phyloP scores from a whole-genome alignment of 1,140 invertebrate genomes.

The Cheumatopsyche charites region DNA sequence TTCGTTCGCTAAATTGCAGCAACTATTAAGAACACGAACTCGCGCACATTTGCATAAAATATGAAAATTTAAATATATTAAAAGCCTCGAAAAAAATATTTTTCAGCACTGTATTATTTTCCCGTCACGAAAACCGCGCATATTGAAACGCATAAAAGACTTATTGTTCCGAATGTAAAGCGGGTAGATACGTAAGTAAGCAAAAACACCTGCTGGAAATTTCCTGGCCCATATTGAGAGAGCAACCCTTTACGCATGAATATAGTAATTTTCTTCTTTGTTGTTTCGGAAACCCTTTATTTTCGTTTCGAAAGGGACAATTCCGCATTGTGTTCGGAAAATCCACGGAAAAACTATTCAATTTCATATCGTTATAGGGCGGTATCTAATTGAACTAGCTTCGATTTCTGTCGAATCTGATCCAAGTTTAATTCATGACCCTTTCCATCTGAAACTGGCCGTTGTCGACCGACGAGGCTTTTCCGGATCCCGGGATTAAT shows the following conservation, averaged over 20 bases:
- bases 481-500: constrained; percentile 31
- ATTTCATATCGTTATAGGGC: no score
- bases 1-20: constrained; percentile 1
- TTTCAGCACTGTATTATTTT: constrained; percentile 2
- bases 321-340: no score
- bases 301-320: background rate
- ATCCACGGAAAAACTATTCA: no score
- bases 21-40: constrained; percentile 7
- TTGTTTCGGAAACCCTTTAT: constrained; percentile 27
- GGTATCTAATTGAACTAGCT: no score
- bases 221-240: background rate
- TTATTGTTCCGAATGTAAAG: constrained; percentile 27
- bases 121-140: constrained; percentile 14
- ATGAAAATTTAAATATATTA: background rate
- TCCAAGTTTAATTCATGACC: no score
- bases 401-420: no score
- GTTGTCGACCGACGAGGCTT: constrained; percentile 19
- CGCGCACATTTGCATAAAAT: background rate
- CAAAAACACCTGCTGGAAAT: constrained; percentile 26
- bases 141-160: constrained; percentile 23
- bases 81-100: background rate
- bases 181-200: background rate
- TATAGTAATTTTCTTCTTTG: constrained; percentile 34
- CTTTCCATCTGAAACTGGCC: background rate
- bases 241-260: background rate